A percentile compares a stretch with the other conserved stretches of the same genome.
Evolutionary conservation across 2,888 invertebrate species (phyloP).

Genomic region (Drosophila affinis): DNA sequence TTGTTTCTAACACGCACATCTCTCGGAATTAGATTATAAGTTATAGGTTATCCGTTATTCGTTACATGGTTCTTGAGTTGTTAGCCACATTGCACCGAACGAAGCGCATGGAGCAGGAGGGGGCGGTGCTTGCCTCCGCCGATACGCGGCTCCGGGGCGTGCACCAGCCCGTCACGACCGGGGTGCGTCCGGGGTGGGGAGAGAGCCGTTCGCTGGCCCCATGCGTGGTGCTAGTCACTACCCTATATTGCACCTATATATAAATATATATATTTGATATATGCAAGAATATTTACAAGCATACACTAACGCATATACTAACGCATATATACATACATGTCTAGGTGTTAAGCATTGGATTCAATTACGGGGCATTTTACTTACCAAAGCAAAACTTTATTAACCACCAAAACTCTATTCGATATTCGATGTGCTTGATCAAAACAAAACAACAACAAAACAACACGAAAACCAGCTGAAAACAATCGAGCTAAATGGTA

Average conservation of each 20-base stretch:
- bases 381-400: no score
- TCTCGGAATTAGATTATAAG: background rate
- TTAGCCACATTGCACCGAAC: slow-evolving; percentile 35
- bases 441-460: no score
- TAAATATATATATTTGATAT: slow-evolving; percentile 33
- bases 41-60: background rate
- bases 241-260: slow-evolving; percentile 17
- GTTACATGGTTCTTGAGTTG: slow-evolving; percentile 13
- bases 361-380: slow-evolving; percentile 69
- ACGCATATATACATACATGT: slow-evolving; percentile 48
- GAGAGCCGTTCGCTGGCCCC: background rate
- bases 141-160: slow-evolving; percentile 53
- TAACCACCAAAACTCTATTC: no score
- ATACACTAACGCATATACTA: slow-evolving; percentile 19
- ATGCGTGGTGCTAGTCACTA: slow-evolving; percentile 25
- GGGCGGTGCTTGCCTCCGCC: slow-evolving; percentile 17
- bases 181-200: slow-evolving; percentile 50
- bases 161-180: slow-evolving; percentile 72
- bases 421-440: no score
- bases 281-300: slow-evolving; percentile 45
- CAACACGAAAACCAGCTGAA: slow-evolving; percentile 14
- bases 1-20: slow-evolving; percentile 2
- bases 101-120: slow-evolving; percentile 35
- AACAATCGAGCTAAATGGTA: slow-evolving; percentile 62
- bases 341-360: slow-evolving; percentile 71